phyloP scores from a whole-genome alignment of 2,113 vertebrate genomes.

The Microtus montanus region DNA sequence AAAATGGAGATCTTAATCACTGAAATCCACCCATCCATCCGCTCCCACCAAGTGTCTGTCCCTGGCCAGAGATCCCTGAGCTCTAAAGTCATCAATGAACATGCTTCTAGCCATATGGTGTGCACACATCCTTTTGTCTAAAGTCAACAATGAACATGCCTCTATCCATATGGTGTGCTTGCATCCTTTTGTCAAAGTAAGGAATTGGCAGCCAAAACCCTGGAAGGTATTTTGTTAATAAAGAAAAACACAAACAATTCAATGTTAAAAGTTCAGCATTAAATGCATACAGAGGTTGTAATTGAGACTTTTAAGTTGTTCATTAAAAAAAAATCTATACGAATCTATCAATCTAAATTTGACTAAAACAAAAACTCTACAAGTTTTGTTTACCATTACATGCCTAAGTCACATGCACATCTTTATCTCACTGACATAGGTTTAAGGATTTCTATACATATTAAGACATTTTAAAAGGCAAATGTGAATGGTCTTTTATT shows the following conservation, averaged over 20 bases:
- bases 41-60: neutral
- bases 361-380: neutral
- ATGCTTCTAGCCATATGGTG: neutral
- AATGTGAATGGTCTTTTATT: neutral
- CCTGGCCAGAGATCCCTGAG: neutral
- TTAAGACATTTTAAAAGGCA: neutral
- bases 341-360: neutral
- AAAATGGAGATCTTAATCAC: neutral
- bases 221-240: slow-evolving; percentile 27
- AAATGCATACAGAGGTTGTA: neutral
- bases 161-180: neutral
- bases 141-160: neutral
- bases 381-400: neutral
- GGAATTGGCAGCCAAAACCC: rapidly evolving
- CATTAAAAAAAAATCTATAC: neutral
- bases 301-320: neutral
- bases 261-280: neutral
- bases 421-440: slow-evolving; percentile 46
- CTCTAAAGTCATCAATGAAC: neutral
- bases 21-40: rapidly evolving
- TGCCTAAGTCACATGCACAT: neutral
- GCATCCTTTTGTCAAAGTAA: neutral
- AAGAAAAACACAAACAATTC: neutral
- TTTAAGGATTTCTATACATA: neutral
- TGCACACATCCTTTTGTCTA: neutral